Evolutionary conservation across 2,113 vertebrate genomes (phyloP), one percentile per base, ranked within the genome.

Genomic region (Phrynosoma blainvillii): DNA sequence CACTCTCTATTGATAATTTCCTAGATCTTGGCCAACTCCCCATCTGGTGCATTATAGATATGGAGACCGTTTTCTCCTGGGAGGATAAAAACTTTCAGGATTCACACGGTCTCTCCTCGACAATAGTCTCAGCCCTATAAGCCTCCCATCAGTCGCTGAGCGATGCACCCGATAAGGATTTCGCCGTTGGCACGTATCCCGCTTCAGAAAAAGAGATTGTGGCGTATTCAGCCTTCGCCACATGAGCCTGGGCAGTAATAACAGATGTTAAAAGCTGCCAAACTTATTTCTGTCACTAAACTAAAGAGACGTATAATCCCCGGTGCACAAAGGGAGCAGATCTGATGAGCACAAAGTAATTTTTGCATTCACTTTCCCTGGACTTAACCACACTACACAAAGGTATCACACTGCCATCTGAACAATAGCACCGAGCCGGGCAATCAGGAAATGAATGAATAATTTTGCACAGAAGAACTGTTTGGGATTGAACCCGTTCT

Each of bases 381-480:
- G 93, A 90, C 84, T 91, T 89, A 90, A 65, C 71, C 36, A 30
- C 0, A 0, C 27, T 56, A 75, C 83, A 76, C 86, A 66, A 85
- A 93, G 73, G 42, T 25, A 9, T 87, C 89, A 93, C 79, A 65
- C n/a, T 23, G 90, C 42, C 88, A 65, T 87, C 36, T 47, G 77
- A 88, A 84, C 79, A 93, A 81, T 88, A 87, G 87, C 73, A 32
- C 83, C n/a, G 10, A 90, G 52, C 75, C 65, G 40, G 82, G 88
- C 84, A 92, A 94, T 87, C 94, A 95, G 77, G 83, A 32, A 47
- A 88, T 89, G 93, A 91, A 18, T 88, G 92, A 93, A 91, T 79
- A 90, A 89, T 88, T 89, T 0, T 0, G 85, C 89, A 92, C 54
- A 25, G 62, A 73, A 56, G 47, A 76, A 11, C 59, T 9, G 9